Evolutionary conservation across 2,113 vertebrate genomes (phyloP).

Genomic region (Rhabdornis inornatus): DNA sequence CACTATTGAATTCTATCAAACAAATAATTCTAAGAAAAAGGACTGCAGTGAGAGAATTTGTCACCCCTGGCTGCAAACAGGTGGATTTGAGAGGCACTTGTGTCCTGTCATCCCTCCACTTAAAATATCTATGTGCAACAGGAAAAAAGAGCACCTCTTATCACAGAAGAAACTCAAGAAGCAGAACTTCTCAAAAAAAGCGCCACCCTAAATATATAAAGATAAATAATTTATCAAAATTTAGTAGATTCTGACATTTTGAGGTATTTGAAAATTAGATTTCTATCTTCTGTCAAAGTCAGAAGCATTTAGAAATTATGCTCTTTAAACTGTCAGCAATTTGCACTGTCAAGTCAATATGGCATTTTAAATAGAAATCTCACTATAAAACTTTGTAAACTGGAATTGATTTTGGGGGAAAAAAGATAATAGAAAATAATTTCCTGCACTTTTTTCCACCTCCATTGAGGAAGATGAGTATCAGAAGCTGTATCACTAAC

Average conservation of each 20-base stretch:
- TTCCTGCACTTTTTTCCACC: neutral
- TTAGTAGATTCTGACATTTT: neutral
- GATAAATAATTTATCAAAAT: neutral
- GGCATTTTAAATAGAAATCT: neutral
- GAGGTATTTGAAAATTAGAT: neutral
- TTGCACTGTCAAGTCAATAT: neutral
- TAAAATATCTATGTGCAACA: neutral
- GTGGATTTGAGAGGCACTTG: neutral
- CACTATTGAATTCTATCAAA: neutral
- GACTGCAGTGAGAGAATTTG: neutral
- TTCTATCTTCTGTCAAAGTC: neutral
- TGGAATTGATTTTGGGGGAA: accelerated
- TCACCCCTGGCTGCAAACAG: neutral
- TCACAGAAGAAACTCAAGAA: neutral
- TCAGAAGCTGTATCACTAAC: neutral
- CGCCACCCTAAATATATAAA: neutral
- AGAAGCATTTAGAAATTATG: neutral
- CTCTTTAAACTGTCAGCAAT: neutral
- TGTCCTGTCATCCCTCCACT: neutral
- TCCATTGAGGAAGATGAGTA: neutral
- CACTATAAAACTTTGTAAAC: neutral
- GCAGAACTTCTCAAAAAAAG: neutral
- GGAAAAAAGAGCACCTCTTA: neutral
- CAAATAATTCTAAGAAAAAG: neutral
- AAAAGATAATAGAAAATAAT: neutral